These are phyloP conservation scores for Pelobates cultripes DNA, from an alignment of 2,797 vertebrate genomes.

Conservation along the genomic window DNA sequence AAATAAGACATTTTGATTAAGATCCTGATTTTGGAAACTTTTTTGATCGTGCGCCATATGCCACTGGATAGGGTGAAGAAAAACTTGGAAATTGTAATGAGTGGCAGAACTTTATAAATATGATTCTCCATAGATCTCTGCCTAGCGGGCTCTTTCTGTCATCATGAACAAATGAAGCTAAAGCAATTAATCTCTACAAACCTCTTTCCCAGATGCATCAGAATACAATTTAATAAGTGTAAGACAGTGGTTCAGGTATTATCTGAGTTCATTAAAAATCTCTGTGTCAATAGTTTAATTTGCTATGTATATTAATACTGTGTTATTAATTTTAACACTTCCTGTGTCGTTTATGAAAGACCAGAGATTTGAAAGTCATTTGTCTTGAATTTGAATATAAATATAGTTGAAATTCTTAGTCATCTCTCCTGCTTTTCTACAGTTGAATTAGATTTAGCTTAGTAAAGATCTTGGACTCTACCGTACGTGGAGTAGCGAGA, in stretches of 20 bases:
- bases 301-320: slow-evolving; percentile 15
- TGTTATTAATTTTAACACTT: neutral
- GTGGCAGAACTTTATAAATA: slow-evolving; percentile 48
- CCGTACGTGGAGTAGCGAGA: too few relatives aligned
- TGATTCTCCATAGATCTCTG: slow-evolving; percentile 39
- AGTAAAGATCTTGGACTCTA: too few relatives aligned
- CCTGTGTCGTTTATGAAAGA: neutral
- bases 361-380: too few relatives aligned
- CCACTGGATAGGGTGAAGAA: slow-evolving; percentile 5
- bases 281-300: slow-evolving; percentile 26
- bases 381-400: too few relatives aligned
- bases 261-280: slow-evolving; percentile 44
- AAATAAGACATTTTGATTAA: neutral
- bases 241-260: slow-evolving; percentile 33
- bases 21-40: neutral
- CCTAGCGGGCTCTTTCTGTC: slow-evolving; percentile 50
- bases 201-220: slow-evolving; percentile 43
- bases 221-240: slow-evolving; percentile 40
- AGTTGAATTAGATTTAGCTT: too few relatives aligned
- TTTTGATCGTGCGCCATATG: slow-evolving; percentile 30
- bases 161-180: slow-evolving; percentile 40
- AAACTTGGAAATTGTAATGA: slow-evolving; percentile 39
- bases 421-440: too few relatives aligned
- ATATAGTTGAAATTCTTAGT: too few relatives aligned
- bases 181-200: slow-evolving; percentile 51